A percentile compares a stretch with the other conserved stretches of the same genome.
Conservation (phyloP, 2,888 invertebrate genomes). For the Philereme transversata region DNA sequence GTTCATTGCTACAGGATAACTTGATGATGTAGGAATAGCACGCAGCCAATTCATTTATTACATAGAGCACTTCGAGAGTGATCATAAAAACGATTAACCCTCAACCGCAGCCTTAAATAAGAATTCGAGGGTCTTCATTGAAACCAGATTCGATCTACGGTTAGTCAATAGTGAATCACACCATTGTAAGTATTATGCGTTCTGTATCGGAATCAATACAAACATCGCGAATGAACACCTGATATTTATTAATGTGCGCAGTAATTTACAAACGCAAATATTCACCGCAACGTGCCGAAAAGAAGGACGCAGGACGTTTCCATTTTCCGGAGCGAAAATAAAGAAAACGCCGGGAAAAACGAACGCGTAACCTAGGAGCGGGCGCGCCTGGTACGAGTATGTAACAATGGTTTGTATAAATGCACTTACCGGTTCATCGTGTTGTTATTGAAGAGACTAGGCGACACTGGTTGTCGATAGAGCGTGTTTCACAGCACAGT, state of each 20-base stretch:
- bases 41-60: conserved; percentile 6
- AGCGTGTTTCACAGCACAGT: conserved; percentile 59
- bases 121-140: conserved; percentile 19
- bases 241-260: conserved; percentile 37
- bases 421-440: conserved; percentile 58
- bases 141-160: conserved; percentile 34
- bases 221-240: conserved; percentile 36
- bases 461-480: conserved; percentile 36
- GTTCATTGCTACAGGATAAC: conserved; percentile 33
- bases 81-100: conserved; percentile 25
- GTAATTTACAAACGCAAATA: conserved; percentile 32
- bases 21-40: background rate
- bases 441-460: conserved; percentile 37
- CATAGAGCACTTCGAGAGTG: conserved; percentile 4
- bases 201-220: conserved; percentile 39
- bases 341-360: conserved; percentile 40
- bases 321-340: conserved; percentile 57
- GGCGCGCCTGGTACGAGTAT: conserved; percentile 1
- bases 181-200: conserved; percentile 31
- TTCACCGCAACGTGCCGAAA: conserved; percentile 34
- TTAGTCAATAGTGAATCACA: conserved; percentile 54
- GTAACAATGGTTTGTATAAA: conserved; percentile 8
- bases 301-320: conserved; percentile 43
- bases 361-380: conserved; percentile 13
- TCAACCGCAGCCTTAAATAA: conserved; percentile 25